Conservation (phyloP, 2,797 vertebrate genomes). For the Pelobates cultripes region DNA sequence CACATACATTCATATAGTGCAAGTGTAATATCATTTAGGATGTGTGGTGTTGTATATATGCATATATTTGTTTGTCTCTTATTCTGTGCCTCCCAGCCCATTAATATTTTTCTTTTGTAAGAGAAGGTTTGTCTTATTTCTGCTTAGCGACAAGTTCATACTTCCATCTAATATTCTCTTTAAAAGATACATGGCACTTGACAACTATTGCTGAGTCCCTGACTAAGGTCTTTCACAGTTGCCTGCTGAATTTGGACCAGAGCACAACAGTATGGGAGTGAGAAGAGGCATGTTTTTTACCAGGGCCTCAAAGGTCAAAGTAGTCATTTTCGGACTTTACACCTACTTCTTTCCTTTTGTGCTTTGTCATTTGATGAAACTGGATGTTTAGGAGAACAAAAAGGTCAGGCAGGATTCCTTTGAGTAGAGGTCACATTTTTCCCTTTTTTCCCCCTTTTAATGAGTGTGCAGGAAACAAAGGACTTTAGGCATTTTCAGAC, state of each 20-base stretch:
- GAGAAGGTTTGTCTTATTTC: no score
- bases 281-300: slow-evolving; percentile 23
- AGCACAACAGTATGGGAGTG: slow-evolving; percentile 15
- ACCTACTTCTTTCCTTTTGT: slow-evolving; percentile 30
- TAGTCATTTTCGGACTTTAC: slow-evolving; percentile 10
- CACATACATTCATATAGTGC: no score
- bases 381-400: slow-evolving; percentile 39
- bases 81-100: no score
- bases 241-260: slow-evolving; percentile 28
- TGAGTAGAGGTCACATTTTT: slow-evolving; percentile 15
- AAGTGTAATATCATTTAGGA: no score
- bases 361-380: slow-evolving; percentile 11
- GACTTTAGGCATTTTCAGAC: slow-evolving; percentile 27
- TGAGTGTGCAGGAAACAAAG: slow-evolving; percentile 33
- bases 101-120: no score
- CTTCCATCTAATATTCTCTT: slow-evolving; percentile 2
- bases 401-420: slow-evolving; percentile 44
- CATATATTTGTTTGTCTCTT: no score
- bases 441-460: slow-evolving; percentile 8
- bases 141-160: neutral
- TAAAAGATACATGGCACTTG: slow-evolving; percentile 10
- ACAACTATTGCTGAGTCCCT: slow-evolving; percentile 38
- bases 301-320: slow-evolving; percentile 25
- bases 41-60: no score
- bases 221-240: slow-evolving; percentile 19